phyloP scores from a whole-genome alignment of 2,113 vertebrate species.

The Rhadina sibilatrix region DNA sequence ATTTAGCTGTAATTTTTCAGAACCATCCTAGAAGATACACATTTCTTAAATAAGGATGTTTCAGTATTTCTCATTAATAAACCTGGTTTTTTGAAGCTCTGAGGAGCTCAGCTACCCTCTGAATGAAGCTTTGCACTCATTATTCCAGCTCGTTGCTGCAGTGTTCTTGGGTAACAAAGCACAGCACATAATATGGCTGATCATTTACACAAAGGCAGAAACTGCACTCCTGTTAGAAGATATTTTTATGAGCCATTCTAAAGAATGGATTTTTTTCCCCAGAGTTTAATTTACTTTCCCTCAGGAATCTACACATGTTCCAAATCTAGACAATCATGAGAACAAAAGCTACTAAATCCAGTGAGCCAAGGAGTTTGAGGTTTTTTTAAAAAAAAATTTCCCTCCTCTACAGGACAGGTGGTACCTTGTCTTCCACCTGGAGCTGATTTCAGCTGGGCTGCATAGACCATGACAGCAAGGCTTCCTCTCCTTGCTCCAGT shows the following conservation, averaged over 20 bases:
- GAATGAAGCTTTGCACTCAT: background rate
- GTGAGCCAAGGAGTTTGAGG: background rate
- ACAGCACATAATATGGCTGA: background rate
- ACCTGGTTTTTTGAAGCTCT: background rate
- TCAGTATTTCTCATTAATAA: background rate
- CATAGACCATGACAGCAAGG: background rate
- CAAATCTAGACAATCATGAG: background rate
- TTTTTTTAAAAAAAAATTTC: background rate
- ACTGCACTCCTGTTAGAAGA: background rate
- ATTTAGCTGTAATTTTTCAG: background rate
- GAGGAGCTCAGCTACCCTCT: background rate
- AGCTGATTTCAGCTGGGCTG: background rate
- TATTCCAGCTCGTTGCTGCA: background rate
- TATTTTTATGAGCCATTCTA: background rate
- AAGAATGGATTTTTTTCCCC: background rate
- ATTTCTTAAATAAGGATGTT: background rate
- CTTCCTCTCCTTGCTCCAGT: background rate
- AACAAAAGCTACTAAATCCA: background rate
- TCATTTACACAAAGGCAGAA: conserved; percentile 4
- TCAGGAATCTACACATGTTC: background rate
- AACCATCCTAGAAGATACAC: background rate
- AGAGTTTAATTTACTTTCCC: background rate
- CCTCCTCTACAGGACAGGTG: background rate
- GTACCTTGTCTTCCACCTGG: background rate
- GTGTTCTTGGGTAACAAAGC: conserved; percentile 28